Evolutionary conservation across 2,888 invertebrate genomes (phyloP).

Genomic region (Drosophila meridionalis): DNA sequence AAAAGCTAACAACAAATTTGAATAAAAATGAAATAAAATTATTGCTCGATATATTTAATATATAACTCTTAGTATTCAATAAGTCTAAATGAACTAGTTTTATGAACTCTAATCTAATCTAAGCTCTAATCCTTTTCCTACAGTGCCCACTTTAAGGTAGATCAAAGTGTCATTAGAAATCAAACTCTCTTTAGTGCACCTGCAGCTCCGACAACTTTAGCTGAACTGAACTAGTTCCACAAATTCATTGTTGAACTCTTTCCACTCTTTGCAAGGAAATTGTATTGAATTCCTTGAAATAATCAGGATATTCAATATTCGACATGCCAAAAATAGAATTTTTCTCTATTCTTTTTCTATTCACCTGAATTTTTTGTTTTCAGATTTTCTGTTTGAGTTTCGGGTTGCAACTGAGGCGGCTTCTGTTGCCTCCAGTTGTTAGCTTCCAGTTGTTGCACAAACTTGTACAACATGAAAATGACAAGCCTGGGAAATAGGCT

Average conservation of each 20-base stretch:
- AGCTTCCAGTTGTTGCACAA: constrained; percentile 66
- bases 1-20: not conserved
- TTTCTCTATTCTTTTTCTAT: not conserved
- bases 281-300: not conserved
- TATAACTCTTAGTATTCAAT: not conserved
- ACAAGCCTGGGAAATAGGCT: constrained; percentile 58
- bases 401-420: constrained; percentile 19
- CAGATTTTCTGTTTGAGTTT: constrained; percentile 58
- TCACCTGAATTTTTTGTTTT: constrained; percentile 6
- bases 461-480: constrained; percentile 74
- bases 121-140: too few species aligned
- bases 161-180: not conserved
- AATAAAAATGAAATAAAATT: not conserved
- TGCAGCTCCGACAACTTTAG: not conserved
- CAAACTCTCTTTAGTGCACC: not conserved
- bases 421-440: constrained; percentile 49
- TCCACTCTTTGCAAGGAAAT: not conserved
- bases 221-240: not conserved
- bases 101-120: not conserved
- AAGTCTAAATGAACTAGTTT: not conserved
- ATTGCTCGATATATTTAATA: not conserved
- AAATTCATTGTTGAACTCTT: not conserved
- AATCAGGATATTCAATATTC: constrained; percentile 9
- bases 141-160: not conserved
- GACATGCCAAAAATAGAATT: not conserved